These are phyloP conservation scores for Cryptocephalus primarius DNA, from an alignment of 2,888 invertebrate genomes.

Conservation along the genomic window DNA sequence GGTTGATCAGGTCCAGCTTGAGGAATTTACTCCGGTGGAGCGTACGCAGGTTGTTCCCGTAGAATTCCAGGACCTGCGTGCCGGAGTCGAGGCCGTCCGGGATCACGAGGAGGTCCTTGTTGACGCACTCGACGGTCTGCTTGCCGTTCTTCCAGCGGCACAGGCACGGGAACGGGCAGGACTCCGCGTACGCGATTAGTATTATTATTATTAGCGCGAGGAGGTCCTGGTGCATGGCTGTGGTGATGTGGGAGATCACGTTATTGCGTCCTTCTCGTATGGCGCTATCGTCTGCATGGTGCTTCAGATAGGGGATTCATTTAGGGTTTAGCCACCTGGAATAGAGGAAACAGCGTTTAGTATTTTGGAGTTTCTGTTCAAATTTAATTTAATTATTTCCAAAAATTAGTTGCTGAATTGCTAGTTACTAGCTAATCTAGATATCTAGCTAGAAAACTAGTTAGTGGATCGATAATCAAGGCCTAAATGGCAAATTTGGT, in stretches of 20 bases:
- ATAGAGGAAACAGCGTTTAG: background rate
- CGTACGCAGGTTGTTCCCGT: slow-evolving; percentile 70
- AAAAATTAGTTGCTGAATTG: too few relatives aligned
- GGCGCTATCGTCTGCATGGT: too few relatives aligned
- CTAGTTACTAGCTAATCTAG: too few relatives aligned
- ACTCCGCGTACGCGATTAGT: slow-evolving; percentile 2
- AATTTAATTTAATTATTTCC: too few relatives aligned
- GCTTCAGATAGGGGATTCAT: background rate
- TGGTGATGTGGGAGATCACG: too few relatives aligned
- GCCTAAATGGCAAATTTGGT: too few relatives aligned
- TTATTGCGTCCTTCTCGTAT: too few relatives aligned
- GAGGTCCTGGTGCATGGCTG: slow-evolving; percentile 2
- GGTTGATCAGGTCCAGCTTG: slow-evolving; percentile 66
- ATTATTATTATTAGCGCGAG: slow-evolving; percentile 2
- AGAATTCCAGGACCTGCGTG: slow-evolving; percentile 79
- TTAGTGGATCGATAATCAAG: too few relatives aligned
- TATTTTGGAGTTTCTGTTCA: too few relatives aligned
- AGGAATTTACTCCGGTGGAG: slow-evolving; percentile 70
- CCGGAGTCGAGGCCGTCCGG: slow-evolving; percentile 72
- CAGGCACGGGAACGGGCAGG: slow-evolving; percentile 45
- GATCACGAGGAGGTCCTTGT: slow-evolving; percentile 62
- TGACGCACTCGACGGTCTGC: slow-evolving; percentile 78
- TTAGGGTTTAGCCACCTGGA: background rate
- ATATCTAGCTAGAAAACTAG: too few relatives aligned
- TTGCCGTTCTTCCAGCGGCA: slow-evolving; percentile 93